phyloP scores from a whole-genome alignment of 1,140 invertebrate species.

The Cydia fagiglandana region DNA sequence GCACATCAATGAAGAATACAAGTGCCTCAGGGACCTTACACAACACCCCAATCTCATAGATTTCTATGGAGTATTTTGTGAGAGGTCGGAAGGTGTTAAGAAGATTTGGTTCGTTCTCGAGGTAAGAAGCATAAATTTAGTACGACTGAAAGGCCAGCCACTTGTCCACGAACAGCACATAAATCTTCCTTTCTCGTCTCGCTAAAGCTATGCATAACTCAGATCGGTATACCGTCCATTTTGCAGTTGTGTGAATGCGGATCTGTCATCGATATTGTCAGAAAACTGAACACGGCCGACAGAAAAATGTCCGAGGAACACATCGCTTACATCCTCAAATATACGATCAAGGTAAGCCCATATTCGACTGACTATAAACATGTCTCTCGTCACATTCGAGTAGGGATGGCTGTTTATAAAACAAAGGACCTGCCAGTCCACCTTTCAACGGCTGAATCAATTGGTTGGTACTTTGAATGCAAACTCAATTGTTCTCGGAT shows the following conservation, averaged over 20 bases:
- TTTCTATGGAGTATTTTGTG: conserved; percentile 91
- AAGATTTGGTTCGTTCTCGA: conserved; percentile 95
- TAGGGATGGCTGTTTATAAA: conserved; percentile 72
- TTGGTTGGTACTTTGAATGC: conserved; percentile 76
- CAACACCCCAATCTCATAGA: conserved; percentile 89
- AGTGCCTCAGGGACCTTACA: conserved; percentile 88
- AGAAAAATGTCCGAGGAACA: conserved; percentile 90
- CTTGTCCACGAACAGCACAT: background rate
- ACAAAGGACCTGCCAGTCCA: conserved; percentile 76
- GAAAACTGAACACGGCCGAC: conserved; percentile 83
- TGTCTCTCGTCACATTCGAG: conserved; percentile 75
- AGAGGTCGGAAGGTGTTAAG: conserved; percentile 82
- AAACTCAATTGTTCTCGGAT: conserved; percentile 78
- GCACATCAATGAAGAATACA: conserved; percentile 91
- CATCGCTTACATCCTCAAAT: conserved; percentile 91
- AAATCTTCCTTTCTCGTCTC: conserved; percentile 6
- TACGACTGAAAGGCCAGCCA: conserved; percentile 10
- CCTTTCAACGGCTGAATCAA: conserved; percentile 77
- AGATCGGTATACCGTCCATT: conserved; percentile 42
- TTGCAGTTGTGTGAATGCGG: conserved; percentile 90
- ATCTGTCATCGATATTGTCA: conserved; percentile 88
- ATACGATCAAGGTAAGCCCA: conserved; percentile 88
- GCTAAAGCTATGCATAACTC: conserved; percentile 26
- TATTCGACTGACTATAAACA: conserved; percentile 77
- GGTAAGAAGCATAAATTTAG: conserved; percentile 79